Percentiles rank a stretch among this genome's conserved stretches.
These are phyloP conservation scores for Lanistes nyassanus DNA, from an alignment of 1,140 invertebrate genomes.

Conservation along the genomic window DNA sequence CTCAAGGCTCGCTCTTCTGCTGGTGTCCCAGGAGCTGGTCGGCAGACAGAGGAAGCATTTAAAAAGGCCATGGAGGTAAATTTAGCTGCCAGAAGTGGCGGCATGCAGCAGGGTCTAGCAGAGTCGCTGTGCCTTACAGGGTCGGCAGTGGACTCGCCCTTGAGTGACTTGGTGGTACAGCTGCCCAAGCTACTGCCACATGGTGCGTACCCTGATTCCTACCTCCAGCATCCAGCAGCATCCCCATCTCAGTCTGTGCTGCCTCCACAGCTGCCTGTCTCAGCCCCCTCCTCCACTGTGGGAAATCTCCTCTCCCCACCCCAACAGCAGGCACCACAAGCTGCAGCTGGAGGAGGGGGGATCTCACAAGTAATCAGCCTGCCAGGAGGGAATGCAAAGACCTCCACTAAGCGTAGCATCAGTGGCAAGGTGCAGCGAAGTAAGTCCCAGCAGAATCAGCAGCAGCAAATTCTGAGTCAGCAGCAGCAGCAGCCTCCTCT, in stretches of 20 bases:
- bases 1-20: conserved; percentile 22
- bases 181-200: conserved; percentile 32
- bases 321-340: conserved; percentile 3
- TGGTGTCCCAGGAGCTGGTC: conserved; percentile 20
- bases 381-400: conserved; percentile 21
- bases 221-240: conserved; percentile 30
- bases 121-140: conserved; percentile 15
- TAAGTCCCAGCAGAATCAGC: conserved; percentile 39
- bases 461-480: conserved; percentile 53
- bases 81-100: background rate
- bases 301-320: conserved; percentile 1
- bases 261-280: background rate
- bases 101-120: conserved; percentile 11
- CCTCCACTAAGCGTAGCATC: conserved; percentile 31
- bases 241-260: conserved; percentile 13
- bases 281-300: conserved; percentile 15
- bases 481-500: conserved; percentile 37
- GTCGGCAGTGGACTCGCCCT: conserved; percentile 11
- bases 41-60: conserved; percentile 7
- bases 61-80: conserved; percentile 9
- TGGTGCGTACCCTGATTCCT: conserved; percentile 17
- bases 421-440: conserved; percentile 32
- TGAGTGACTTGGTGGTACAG: conserved; percentile 26
- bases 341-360: too few relatives aligned
- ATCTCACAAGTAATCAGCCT: background rate